phyloP scores from a whole-genome alignment of 2,888 invertebrate species.

The Morpho helenor region DNA sequence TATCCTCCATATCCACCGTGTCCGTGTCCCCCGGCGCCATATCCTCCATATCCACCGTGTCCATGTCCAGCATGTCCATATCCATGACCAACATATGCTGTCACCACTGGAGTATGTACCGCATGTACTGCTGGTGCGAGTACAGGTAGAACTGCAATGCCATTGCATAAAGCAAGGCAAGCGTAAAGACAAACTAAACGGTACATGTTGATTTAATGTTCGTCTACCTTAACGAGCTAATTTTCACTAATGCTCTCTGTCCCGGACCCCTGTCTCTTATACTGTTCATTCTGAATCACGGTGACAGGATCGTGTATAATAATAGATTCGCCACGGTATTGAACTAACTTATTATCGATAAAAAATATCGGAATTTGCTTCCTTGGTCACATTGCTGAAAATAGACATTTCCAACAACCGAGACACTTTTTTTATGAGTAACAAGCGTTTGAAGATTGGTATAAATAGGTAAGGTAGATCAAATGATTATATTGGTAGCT shows the following conservation, averaged over 20 bases:
- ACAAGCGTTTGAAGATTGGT: no score
- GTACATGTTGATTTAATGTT: constrained; percentile 42
- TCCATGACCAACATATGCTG: constrained; percentile 40
- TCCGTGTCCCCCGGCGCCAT: constrained; percentile 25
- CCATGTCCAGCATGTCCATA: constrained; percentile 40
- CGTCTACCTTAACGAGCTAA: constrained; percentile 16
- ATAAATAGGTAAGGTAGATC: no score
- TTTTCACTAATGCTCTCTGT: constrained; percentile 40
- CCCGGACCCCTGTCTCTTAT: constrained; percentile 51
- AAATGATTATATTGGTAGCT: no score
- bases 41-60: constrained; percentile 12
- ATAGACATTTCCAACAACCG: neutral
- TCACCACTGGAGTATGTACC: constrained; percentile 41
- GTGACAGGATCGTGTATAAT: constrained; percentile 53
- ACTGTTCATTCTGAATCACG: constrained; percentile 48
- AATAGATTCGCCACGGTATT: constrained; percentile 57
- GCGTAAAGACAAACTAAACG: constrained; percentile 41
- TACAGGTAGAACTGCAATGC: constrained; percentile 48
- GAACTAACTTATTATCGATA: constrained; percentile 40
- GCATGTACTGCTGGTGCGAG: constrained; percentile 41
- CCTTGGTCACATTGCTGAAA: constrained; percentile 31
- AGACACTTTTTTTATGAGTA: no score
- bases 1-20: constrained; percentile 6
- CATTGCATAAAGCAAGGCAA: constrained; percentile 43
- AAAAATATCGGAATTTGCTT: constrained; percentile 45